Evolutionary conservation across 2,888 invertebrate species (phyloP), one percentile per base, ranked within the genome.

Genomic region (Melieria crassipennis): DNA sequence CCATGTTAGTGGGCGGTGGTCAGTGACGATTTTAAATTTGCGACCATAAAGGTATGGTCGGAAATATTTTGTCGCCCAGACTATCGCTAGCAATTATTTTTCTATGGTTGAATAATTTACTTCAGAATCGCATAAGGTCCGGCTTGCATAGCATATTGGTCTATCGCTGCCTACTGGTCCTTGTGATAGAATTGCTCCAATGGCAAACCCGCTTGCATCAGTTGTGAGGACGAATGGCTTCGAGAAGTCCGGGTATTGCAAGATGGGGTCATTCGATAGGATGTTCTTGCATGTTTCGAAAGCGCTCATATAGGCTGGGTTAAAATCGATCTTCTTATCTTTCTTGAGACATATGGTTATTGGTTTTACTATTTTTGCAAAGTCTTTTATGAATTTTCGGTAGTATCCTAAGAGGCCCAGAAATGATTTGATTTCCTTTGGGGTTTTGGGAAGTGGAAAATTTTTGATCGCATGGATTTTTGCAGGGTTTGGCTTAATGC

Each of bases 1-100:
- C 82, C 84, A 86, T 4, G 76, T 77, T 5, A 86, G 71, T 1
- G 84, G 84, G 69, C 80, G 76, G 71, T 87, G 50, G n/a, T n/a
- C n/a, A n/a, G n/a, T n/a, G n/a, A n/a, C n/a, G n/a, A n/a, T n/a
- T n/a, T n/a, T n/a, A n/a, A 87, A 86, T 68, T 79, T 80, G 43
- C 76, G 75, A 5, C 83, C 84, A 47, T 81, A 83, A 4, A 85
- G 43, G 48, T 84, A 84, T 1, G 83, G 84, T 42, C 83, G 55
- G 46, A 85, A 85, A 63, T 83, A 80, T 75, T 82, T 82, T 0
- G 76, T 75, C 69, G 57, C 57, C 6, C 13, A 57, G 30, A 57
- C 30, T 4, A 57, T 57, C 9, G 57, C 57, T 57, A 57, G 9
- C 13, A 57, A 57, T 16, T 5, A 6, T 57, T 30, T 57, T 57